phyloP scores from a whole-genome alignment of 2,113 vertebrate species.

The Cephalopterus ornatus region DNA sequence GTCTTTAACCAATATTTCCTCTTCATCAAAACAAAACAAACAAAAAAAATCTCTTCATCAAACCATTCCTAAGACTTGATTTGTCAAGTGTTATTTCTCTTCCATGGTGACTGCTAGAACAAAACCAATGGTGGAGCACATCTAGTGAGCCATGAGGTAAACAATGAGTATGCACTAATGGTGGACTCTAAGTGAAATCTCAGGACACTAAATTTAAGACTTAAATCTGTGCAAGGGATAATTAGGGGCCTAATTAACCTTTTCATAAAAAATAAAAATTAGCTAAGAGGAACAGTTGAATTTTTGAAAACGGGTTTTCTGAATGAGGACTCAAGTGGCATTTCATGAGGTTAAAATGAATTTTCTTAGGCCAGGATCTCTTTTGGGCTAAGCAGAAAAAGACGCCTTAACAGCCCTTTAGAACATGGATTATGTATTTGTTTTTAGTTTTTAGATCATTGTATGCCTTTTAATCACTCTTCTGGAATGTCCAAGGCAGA shows the following conservation, averaged over 20 bases:
- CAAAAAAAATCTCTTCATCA: neutral
- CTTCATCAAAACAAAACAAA: neutral
- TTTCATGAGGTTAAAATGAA: neutral
- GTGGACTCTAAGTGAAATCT: neutral
- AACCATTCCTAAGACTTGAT: neutral
- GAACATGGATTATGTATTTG: neutral
- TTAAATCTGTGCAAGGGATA: neutral
- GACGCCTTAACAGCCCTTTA: neutral
- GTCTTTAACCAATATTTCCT: neutral
- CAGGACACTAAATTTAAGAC: neutral
- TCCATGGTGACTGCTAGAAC: neutral
- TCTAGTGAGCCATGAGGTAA: neutral
- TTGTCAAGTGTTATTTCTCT: neutral
- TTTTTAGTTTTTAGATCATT: neutral
- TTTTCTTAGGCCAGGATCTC: neutral
- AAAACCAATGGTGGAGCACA: neutral
- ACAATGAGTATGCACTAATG: neutral
- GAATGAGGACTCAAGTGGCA: neutral
- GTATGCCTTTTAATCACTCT: neutral
- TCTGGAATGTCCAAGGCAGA: neutral
- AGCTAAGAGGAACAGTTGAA: neutral
- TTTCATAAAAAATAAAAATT: neutral
- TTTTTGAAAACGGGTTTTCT: neutral
- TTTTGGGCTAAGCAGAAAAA: neutral
- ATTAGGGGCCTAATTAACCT: neutral